Base-by-base conservation (phyloP, 2,797 vertebrate species). In the Limnodromus scolopaceus region DNA sequence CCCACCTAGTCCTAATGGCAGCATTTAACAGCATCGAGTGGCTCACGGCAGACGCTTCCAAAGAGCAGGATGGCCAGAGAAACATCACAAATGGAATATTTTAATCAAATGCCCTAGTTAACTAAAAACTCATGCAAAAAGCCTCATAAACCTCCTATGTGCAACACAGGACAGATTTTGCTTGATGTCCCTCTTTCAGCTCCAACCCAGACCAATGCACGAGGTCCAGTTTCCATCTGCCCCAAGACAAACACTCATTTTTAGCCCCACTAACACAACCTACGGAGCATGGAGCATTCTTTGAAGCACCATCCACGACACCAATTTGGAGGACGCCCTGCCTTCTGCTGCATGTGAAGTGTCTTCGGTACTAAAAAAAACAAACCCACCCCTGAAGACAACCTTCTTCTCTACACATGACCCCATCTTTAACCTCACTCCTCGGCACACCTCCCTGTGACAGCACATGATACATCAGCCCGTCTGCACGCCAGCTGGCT, bases 401-500 rank as follows among this genome's bases (percentile, higher is more conserved):
- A 77, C 15, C 28, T 83, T 82, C 32, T 70, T 51, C 77, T 66
- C 30, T 36, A 53, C 28, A 54, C 32, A 16, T 9, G 4, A n/a
- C 45, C 74, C 23, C 16, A 4, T 39, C 76, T 83, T 86, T 78
- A 88, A 58, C 55, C 65, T 81, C 1, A 2, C 39, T 86, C 65
- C 83, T 88, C 0, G 0, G 14, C 18, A 43, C 39, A 53, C 41
- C 69, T 95, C 85, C 69, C n/a, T 11, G 20, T 24, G 78, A 89
- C 54, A 87, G 66, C 43, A 63, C 61, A 60, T 16, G 55, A 70
- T n/a, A 79, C 60, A 81, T 61, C 86, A 94, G 49, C 69, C 71
- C 11, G 22, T 84, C 63, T 91, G 79, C 51, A 83, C 1, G 28
- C 84, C 95, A 95, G 92, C 87, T 90, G 96, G 84, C 69, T 84